Evolutionary conservation across 1,140 invertebrate species (phyloP).

Genomic region (Batillaria attramentaria): DNA sequence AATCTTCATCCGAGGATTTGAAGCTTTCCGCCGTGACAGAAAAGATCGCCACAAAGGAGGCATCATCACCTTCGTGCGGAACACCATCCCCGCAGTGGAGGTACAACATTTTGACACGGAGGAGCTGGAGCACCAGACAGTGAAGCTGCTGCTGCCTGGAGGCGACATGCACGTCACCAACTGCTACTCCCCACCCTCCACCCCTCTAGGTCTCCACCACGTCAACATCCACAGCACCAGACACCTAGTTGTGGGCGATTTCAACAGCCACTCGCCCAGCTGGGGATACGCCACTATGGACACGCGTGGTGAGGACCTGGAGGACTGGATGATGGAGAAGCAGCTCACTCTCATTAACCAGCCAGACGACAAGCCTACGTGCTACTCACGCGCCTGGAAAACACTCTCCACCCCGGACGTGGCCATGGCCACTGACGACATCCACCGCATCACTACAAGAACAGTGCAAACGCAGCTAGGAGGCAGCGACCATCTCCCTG

Average conservation of each 20-base stretch:
- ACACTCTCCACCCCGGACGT: slow-evolving; percentile 38
- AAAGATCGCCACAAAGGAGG: no score
- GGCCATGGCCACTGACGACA: slow-evolving; percentile 36
- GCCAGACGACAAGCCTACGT: slow-evolving; percentile 33
- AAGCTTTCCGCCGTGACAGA: no score
- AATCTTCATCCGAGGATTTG: no score
- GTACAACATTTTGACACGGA: no score
- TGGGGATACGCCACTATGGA: slow-evolving; percentile 27
- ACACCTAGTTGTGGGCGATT: slow-evolving; percentile 30
- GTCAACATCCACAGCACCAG: no score
- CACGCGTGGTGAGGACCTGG: slow-evolving; percentile 28
- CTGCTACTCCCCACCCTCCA: no score
- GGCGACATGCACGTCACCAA: no score
- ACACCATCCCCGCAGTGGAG: no score
- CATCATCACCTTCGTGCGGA: no score
- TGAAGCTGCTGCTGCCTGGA: no score
- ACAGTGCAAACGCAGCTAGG: slow-evolving; percentile 21
- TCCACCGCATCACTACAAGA: slow-evolving; percentile 23
- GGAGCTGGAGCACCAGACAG: no score
- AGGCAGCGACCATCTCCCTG: slow-evolving; percentile 35
- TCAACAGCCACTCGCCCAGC: slow-evolving; percentile 35
- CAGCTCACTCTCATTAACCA: slow-evolving; percentile 36
- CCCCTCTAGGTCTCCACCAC: no score
- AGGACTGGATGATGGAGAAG: slow-evolving; percentile 24
- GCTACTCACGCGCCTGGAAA: slow-evolving; percentile 34